These are phyloP conservation scores for Tetrao urogallus DNA, from an alignment of 2,113 vertebrate species.

Conservation along the genomic window DNA sequence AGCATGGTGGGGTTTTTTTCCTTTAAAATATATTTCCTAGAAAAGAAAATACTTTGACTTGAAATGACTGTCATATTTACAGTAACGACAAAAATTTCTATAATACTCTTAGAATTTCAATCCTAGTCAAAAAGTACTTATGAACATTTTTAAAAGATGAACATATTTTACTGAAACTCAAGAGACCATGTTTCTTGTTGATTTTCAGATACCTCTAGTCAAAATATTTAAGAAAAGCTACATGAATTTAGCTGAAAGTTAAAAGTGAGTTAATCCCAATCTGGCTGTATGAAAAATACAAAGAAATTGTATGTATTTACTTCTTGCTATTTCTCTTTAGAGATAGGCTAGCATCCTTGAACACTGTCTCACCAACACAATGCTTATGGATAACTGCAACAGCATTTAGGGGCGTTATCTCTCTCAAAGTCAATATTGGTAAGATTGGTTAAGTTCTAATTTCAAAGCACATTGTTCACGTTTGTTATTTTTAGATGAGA, in stretches of 20 bases:
- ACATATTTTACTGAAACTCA: neutral
- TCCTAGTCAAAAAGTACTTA: neutral
- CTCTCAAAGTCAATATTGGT: neutral
- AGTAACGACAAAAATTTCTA: neutral
- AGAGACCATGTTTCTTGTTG: neutral
- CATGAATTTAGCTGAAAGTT: conserved; percentile 3
- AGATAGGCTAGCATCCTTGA: neutral
- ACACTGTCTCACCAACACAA: neutral
- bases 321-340: neutral
- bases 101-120: neutral
- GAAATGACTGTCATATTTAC: neutral
- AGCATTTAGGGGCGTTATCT: neutral
- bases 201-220: neutral
- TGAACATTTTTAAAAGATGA: neutral
- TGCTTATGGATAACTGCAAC: too few species aligned
- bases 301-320: neutral
- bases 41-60: neutral
- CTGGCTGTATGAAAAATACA: conserved; percentile 10
- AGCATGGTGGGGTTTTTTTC: neutral
- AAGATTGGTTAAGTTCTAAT: neutral
- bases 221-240: neutral
- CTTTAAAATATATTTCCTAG: neutral
- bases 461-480: neutral
- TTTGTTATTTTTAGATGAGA: neutral
- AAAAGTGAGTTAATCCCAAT: neutral